Percentiles rank a stretch among this genome's conserved stretches.
phyloP scores from a whole-genome alignment of 2,888 invertebrate genomes.

The Nymphalis urticae region DNA sequence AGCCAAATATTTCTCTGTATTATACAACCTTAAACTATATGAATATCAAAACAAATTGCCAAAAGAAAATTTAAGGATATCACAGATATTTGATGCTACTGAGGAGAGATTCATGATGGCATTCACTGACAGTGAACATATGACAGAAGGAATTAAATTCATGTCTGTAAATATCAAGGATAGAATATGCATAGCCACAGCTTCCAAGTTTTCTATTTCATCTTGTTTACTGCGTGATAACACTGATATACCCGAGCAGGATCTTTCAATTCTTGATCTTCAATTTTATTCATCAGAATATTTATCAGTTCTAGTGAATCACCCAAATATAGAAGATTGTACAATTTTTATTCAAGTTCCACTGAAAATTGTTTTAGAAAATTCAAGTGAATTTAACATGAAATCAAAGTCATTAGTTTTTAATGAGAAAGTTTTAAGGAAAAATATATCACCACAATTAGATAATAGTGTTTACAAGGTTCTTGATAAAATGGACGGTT shows the following conservation, averaged over 20 bases:
- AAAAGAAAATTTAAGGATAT: slow-evolving; percentile 61
- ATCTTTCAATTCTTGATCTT: slow-evolving; percentile 81
- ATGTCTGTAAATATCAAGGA: slow-evolving; percentile 74
- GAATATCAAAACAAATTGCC: slow-evolving; percentile 52
- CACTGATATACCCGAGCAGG: slow-evolving; percentile 46
- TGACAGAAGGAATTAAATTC: slow-evolving; percentile 74
- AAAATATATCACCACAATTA: slow-evolving; percentile 79
- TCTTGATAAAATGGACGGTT: slow-evolving; percentile 85
- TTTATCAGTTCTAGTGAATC: slow-evolving; percentile 86
- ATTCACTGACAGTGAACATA: slow-evolving; percentile 65
- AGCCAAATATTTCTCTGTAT: slow-evolving; percentile 82
- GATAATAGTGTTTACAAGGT: slow-evolving; percentile 80
- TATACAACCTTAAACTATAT: slow-evolving; percentile 78
- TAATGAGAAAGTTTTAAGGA: slow-evolving; percentile 69
- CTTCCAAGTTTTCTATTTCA: slow-evolving; percentile 79
- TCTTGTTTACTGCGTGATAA: slow-evolving; percentile 64
- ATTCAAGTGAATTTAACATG: slow-evolving; percentile 64
- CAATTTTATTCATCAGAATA: slow-evolving; percentile 89
- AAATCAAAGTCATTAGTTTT: slow-evolving; percentile 68
- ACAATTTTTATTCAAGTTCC: slow-evolving; percentile 77
- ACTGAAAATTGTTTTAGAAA: slow-evolving; percentile 70
- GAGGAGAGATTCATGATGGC: slow-evolving; percentile 78
- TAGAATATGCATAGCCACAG: slow-evolving; percentile 65
- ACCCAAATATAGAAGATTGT: slow-evolving; percentile 66
- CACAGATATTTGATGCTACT: slow-evolving; percentile 74